Conservation (phyloP, 1,140 invertebrate species). For the Cherax quadricarinatus region DNA sequence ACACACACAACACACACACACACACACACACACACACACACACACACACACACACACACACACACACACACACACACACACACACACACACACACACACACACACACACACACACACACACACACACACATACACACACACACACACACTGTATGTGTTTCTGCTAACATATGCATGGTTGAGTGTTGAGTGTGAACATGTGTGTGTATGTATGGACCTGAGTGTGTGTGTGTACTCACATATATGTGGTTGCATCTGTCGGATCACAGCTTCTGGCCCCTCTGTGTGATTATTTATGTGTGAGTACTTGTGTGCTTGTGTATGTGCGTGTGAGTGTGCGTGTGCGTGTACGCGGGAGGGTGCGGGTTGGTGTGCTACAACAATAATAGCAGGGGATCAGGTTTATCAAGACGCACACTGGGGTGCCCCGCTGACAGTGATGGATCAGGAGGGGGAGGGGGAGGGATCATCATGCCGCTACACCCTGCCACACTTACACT, state of each 20-base stretch:
- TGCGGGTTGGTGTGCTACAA: conserved; percentile 25
- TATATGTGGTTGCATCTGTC: no score
- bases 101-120: no score
- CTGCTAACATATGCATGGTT: neutral
- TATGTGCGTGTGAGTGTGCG: conserved; percentile 3
- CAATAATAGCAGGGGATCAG: conserved; percentile 56
- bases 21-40: no score
- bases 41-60: no score
- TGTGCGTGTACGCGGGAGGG: neutral
- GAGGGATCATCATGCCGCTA: neutral
- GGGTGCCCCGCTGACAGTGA: conserved; percentile 53
- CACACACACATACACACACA: no score
- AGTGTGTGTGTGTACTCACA: no score
- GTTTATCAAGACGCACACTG: conserved; percentile 56
- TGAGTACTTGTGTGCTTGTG: conserved; percentile 9
- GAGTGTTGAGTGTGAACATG: neutral
- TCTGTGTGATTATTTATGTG: neutral
- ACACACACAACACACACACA: no score
- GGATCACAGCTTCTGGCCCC: no score
- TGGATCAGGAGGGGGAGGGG: conserved; percentile 40
- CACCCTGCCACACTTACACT: neutral
- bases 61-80: no score
- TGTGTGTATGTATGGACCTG: neutral
- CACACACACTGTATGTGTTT: neutral
- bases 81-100: no score